Evolutionary conservation across 1,140 invertebrate genomes (phyloP), one percentile per base, ranked within the genome.

Genomic region (Aplysia californica): DNA sequence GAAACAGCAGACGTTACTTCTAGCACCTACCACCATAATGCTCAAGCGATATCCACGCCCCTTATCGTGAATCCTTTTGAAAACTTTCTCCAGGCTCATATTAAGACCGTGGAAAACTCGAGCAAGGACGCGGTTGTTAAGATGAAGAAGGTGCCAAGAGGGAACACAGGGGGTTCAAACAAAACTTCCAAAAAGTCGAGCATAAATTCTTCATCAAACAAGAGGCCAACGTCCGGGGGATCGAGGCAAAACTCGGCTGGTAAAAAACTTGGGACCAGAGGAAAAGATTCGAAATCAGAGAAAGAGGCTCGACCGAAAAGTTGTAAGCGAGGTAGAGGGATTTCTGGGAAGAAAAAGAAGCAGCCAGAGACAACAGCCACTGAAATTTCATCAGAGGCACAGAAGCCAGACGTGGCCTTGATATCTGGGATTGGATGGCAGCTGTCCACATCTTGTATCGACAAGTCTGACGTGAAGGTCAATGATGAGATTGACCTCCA

Each of bases 361-460:
- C 44, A 75, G 39, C 21, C 31, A 38, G 68, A 81, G 15, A 67
- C 59, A 65, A 78, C 81, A 75, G 77, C 77, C n/a, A 50, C 18
- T 3, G 65, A 18, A 39, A 65, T 0, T 69, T 82, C 3, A 75
- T 64, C 36, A 79, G 77, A 73, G 75, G 50, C 82, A 35, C 38
- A 78, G 31, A 80, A 87, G 64, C 64, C 82, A 2, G 80, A 85
- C 75, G 77, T 83, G 18, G 85, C 84, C 23, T 61, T 86, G n/a
- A 86, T 88, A 26, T 83, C 84, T 39, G 86, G 86, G 15, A 86
- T 87, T 70, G 87, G 86, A 10, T 87, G 86, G 87, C 87, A 88
- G 64, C 67, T 88, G 26, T 84, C 84, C n/a, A 82, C 87, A 20
- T 69, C 78, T 3, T 85, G 84, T 77, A 70, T 81, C 26, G 86